phyloP scores from a whole-genome alignment of 2,113 vertebrate species.

The Zosterops borbonicus region DNA sequence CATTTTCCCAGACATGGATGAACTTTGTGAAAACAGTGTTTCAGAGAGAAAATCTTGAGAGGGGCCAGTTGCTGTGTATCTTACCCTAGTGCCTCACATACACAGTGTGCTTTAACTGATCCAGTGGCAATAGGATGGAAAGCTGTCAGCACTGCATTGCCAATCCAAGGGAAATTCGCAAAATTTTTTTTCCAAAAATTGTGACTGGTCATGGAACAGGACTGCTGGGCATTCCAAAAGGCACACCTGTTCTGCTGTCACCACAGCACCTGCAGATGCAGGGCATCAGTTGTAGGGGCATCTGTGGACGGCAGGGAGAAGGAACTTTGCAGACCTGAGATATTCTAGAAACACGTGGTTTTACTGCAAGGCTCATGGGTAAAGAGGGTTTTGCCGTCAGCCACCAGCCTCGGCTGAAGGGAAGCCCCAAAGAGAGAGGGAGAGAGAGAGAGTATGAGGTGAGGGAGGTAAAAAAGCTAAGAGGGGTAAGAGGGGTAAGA shows the following conservation, averaged over 20 bases:
- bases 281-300: neutral
- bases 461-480: no score
- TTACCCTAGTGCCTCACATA: neutral
- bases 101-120: accelerated
- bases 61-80: neutral
- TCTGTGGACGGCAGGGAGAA: no score
- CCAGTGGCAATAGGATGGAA: neutral
- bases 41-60: neutral
- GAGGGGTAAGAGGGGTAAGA: no score
- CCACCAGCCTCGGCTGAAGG: no score
- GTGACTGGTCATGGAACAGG: neutral
- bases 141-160: neutral
- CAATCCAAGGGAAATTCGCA: neutral
- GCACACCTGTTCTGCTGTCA: neutral
- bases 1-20: neutral
- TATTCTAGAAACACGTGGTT: no score
- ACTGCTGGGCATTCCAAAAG: neutral
- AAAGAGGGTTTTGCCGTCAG: no score
- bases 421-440: no score
- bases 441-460: no score
- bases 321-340: no score
- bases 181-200: neutral
- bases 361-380: no score
- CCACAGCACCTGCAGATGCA: neutral
- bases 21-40: neutral